Evolutionary conservation across 2,113 vertebrate genomes (phyloP), one percentile per base, ranked within the genome.

Genomic region (Ctenodactylus gundi): DNA sequence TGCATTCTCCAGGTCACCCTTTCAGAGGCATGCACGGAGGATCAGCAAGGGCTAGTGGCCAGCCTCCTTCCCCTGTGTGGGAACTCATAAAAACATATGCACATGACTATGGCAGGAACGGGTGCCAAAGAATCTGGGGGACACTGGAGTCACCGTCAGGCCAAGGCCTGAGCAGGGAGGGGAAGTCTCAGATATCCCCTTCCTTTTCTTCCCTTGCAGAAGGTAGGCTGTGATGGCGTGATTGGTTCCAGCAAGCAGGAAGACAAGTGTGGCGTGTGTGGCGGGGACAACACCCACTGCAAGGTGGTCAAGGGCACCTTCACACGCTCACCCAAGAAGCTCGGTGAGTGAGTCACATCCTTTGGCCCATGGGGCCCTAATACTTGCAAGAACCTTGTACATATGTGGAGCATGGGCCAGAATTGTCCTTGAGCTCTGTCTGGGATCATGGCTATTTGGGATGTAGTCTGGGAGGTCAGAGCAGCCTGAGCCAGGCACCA

Each of bases 251-350:
- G 98, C 0, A 99, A 99, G 97, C 99, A 99, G 96, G 99, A 99
- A 85, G 99, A 99, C 97, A 99, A 99, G 95, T 99, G 99, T 55
- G 99, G 99, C 11, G 98, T 99, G 89, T 99, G 99, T 88, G 99
- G 98, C 65, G 99, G 99, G 62, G 99, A 99, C 98, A 99, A 99
- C 97, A 98, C 98, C 85, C 99, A 98, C 97, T 99, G 99, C 98
- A 99, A 99, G 97, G 99, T 99, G 96, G 98, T 99, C 97, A 99
- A 99, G 97, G 99, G 99, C 95, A 99, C 99, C 0, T 99, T 99
- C 98, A 98, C 98, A 34, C 99, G 99, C 77, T 84, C 98, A 2
- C 98, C 99, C 87, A 99, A 99, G 97, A 99, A 99, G 96, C 98
- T 98, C 97, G 99, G 99, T 99, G 93, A 96, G 98, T 95, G 51